Base-by-base conservation (phyloP, 2,797 vertebrate species). In the Neostethus bicornis region DNA sequence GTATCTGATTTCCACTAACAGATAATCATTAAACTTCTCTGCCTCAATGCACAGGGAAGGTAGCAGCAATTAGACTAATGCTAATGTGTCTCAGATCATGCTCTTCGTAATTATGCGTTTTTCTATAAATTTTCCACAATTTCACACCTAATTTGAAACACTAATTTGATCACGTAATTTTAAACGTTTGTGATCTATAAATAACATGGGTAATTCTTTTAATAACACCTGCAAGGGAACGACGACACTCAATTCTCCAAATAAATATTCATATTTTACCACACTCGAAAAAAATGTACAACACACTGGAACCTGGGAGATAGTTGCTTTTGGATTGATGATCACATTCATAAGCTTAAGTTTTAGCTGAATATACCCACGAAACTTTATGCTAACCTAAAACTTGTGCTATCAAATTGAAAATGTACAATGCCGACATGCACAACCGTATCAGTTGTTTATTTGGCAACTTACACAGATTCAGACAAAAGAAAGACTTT, bases 1-100 rank as follows among this genome's bases (percentile, higher is more conserved):
- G 45, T 38, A 51, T 66, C 63, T 38, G 31, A 80, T 66, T 72
- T 67, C 55, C 68, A 64, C 68, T 13, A 44, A 64, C 58, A 57
- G 58, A 60, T 32, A 6, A 69, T 56, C 62, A 66, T 75, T 52
- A 55, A 51, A 62, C 24, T 54, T 11, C 38, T 32, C 20, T 17
- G 66, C 54, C 42, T 70, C 51, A 51, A 8, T 3, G 58, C 52
- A 73, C 64, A 72, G 19, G 66, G 46, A 23, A 51, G 49, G 49
- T 17, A 48, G 25, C 3, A 41, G 44, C 66, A 57, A 45, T 57
- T 34, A 59, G 13, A 0, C 26, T 23, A 2, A 24, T 21, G 37
- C 39, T 47, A 58, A 45, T 38, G 66, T 51, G 69, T 35, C 48
- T 53, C 37, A 34, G 46, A 59, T 56, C 8, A 51, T 6, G 8